Percentiles rank a stretch among this genome's conserved stretches.
These are phyloP conservation scores for Fregetta grallaria DNA, from an alignment of 2,113 vertebrate species.

Conservation along the genomic window DNA sequence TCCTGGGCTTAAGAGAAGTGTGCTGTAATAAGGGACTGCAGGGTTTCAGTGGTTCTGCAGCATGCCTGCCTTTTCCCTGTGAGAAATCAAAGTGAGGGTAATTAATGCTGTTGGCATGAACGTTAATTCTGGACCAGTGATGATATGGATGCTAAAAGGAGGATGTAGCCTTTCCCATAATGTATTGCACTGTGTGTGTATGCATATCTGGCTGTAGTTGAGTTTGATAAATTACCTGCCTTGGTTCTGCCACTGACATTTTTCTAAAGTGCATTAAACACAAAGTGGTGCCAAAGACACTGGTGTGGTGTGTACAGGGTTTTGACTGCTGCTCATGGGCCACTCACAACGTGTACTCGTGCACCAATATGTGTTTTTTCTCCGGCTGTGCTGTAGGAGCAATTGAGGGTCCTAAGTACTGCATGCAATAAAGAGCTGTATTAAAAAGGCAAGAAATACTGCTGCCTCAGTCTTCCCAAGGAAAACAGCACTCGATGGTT, in stretches of 20 bases:
- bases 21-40: background rate
- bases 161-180: background rate
- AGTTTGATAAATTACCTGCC: background rate
- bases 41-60: background rate
- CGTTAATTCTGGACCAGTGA: slow-evolving; percentile 15
- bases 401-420: background rate
- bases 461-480: background rate
- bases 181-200: background rate
- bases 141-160: background rate
- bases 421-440: background rate
- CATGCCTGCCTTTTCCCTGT: background rate
- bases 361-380: background rate
- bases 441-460: background rate
- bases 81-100: slow-evolving; percentile 18
- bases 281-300: background rate
- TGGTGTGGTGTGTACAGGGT: background rate
- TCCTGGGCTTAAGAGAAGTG: background rate
- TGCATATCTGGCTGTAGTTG: background rate
- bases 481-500: background rate
- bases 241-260: background rate
- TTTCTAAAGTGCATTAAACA: background rate
- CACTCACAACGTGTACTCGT: accelerated
- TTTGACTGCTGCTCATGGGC: background rate
- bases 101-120: slow-evolving; percentile 20
- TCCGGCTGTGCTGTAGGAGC: background rate